These are phyloP conservation scores for Chalcis sispes DNA, from an alignment of 2,888 invertebrate genomes.

Conservation along the genomic window DNA sequence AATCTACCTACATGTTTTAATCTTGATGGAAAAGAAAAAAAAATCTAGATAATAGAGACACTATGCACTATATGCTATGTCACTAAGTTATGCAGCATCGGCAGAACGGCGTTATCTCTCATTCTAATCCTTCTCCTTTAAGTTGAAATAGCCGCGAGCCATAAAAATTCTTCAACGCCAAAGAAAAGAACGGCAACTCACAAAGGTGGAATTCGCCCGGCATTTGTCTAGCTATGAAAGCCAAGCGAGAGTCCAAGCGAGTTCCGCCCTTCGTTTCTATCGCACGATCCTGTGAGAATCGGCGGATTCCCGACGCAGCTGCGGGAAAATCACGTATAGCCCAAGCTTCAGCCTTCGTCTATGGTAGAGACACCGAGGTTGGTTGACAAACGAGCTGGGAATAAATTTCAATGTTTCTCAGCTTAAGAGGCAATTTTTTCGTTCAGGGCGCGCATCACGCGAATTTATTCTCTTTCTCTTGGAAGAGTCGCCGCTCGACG, in stretches of 20 bases:
- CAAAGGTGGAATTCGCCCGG: too few species aligned
- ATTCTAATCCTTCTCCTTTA: too few species aligned
- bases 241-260: background rate
- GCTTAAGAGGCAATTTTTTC: constrained; percentile 57
- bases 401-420: constrained; percentile 68
- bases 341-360: background rate
- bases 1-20: too few species aligned
- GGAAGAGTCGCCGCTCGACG: constrained; percentile 18
- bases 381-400: constrained; percentile 67
- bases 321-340: constrained; percentile 14
- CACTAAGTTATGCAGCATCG: too few species aligned
- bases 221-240: constrained; percentile 38
- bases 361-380: constrained; percentile 43
- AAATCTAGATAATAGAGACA: too few species aligned
- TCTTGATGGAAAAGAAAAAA: too few species aligned
- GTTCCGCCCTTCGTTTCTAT: background rate
- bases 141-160: too few species aligned
- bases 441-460: background rate
- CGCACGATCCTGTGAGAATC: background rate
- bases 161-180: too few species aligned
- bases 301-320: background rate
- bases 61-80: too few species aligned
- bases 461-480: background rate
- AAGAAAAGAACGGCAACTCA: too few species aligned
- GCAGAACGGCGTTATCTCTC: too few species aligned